Conservation (phyloP, 2,113 vertebrate species). For the Toxotes chatareus region DNA sequence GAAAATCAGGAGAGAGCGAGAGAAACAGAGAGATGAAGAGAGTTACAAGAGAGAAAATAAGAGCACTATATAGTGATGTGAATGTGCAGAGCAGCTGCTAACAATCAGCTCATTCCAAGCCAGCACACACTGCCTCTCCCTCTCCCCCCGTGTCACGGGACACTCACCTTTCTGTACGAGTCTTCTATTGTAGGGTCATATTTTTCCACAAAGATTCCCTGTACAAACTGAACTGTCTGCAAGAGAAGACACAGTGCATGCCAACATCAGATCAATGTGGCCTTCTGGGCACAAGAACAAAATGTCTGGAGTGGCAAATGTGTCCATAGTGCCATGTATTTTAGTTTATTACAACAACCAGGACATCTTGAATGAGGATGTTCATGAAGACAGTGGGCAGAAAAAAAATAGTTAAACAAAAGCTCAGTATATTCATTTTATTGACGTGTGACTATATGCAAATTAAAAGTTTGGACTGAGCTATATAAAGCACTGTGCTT, state of each 20-base stretch:
- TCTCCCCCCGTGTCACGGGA: constrained; percentile 17
- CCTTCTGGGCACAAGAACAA: neutral
- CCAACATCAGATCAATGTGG: constrained; percentile 37
- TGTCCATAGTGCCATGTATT: neutral
- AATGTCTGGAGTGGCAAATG: constrained; percentile 20
- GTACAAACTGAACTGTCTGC: constrained; percentile 99
- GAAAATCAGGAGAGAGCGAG: neutral
- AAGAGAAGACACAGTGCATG: constrained; percentile 55
- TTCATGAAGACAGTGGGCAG: neutral
- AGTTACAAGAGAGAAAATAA: constrained; percentile 9
- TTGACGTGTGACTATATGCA: neutral
- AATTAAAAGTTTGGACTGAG: neutral
- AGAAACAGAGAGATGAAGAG: constrained; percentile 8
- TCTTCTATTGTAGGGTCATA: constrained; percentile 99
- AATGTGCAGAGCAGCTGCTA: constrained; percentile 66
- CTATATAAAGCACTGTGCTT: constrained; percentile 3
- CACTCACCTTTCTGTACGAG: constrained; percentile 98
- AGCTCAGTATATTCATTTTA: neutral
- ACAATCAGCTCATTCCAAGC: constrained; percentile 57
- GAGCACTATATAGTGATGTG: constrained; percentile 44
- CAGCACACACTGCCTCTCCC: constrained; percentile 7
- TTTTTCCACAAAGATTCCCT: constrained; percentile 99
- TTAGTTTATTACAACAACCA: neutral
- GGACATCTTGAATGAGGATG: neutral
- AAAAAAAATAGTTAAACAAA: neutral